phyloP scores from a whole-genome alignment of 1,140 invertebrate species.

The Trichonephila inaurata region DNA sequence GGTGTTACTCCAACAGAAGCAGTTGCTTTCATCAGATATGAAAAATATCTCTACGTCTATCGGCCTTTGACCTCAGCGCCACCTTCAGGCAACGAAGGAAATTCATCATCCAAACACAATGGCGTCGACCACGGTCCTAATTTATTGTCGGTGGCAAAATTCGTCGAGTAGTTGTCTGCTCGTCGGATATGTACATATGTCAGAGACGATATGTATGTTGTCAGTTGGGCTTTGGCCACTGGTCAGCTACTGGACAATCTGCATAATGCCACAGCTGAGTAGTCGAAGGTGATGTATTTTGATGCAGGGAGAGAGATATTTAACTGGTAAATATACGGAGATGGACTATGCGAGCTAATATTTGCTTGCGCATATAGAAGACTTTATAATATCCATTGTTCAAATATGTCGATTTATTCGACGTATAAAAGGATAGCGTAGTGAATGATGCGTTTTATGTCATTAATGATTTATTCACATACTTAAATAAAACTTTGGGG shows the following conservation, averaged over 20 bases:
- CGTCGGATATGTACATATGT: constrained; percentile 44
- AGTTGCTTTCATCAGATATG: constrained; percentile 9
- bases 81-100: constrained; percentile 2
- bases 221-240: constrained; percentile 40
- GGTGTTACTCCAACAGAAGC: background rate
- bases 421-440: too few species aligned
- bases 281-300: background rate
- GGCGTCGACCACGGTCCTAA: constrained; percentile 2
- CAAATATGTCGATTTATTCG: background rate
- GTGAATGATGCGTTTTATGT: too few species aligned
- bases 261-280: background rate
- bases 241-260: constrained; percentile 1
- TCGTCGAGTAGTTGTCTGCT: constrained; percentile 13
- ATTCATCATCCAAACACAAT: constrained; percentile 55
- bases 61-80: constrained; percentile 36
- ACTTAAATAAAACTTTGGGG: too few species aligned
- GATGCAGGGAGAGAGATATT: background rate
- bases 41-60: constrained; percentile 25
- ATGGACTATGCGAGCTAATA: background rate
- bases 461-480: too few species aligned
- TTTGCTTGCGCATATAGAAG: background rate
- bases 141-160: constrained; percentile 53
- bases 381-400: background rate
- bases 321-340: background rate
- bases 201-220: constrained; percentile 2